Conservation (phyloP, 2,797 vertebrate species). For the Eleutherodactylus coqui region DNA sequence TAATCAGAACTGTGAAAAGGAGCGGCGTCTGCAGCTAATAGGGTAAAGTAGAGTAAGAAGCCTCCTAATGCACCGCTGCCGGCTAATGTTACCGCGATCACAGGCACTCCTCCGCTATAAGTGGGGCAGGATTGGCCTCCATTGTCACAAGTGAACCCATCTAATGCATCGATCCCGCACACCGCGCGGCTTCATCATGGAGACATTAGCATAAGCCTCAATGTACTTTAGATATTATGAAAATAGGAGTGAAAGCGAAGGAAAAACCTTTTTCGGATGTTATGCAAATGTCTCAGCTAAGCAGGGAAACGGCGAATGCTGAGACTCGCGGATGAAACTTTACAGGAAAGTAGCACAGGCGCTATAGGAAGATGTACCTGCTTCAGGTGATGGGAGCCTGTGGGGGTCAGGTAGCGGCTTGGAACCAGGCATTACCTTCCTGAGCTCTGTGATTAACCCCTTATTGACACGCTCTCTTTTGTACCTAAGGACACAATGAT, state of each 20-base stretch:
- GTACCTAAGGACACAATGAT: too few species aligned
- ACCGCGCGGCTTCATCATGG: conserved; percentile 28
- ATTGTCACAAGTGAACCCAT: background rate
- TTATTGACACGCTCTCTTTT: too few species aligned
- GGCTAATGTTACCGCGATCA: conserved; percentile 25
- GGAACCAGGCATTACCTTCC: too few species aligned
- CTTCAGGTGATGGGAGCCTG: too few species aligned
- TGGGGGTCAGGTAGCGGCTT: too few species aligned
- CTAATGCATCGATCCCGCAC: background rate
- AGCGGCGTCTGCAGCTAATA: background rate
- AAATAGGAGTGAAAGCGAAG: background rate
- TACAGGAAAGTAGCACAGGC: too few species aligned
- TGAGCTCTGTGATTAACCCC: too few species aligned
- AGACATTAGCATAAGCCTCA: conserved; percentile 39
- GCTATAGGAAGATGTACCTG: too few species aligned
- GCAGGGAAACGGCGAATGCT: background rate
- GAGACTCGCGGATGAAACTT: too few species aligned
- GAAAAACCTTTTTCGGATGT: background rate
- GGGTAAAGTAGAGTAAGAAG: background rate
- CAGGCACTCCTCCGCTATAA: conserved; percentile 9
- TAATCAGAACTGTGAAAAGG: too few species aligned
- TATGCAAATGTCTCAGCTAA: background rate
- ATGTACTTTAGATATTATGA: conserved; percentile 29
- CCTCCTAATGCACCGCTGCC: background rate
- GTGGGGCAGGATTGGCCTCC: conserved; percentile 22